These are phyloP conservation scores for Labeo calbasu DNA, from an alignment of 2,797 vertebrate species.

Conservation along the genomic window DNA sequence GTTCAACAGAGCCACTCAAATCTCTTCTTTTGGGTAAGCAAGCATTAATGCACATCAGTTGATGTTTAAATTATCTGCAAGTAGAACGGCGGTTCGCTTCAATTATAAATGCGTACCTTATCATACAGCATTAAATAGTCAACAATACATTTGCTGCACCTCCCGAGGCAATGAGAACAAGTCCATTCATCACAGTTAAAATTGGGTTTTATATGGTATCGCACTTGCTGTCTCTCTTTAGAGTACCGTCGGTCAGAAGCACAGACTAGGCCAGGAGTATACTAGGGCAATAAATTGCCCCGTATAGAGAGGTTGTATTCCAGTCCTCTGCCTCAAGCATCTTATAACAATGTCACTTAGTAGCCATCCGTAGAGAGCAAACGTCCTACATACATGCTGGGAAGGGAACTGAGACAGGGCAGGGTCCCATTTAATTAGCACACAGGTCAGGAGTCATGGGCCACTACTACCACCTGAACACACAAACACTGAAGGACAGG, in stretches of 20 bases:
- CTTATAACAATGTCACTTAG: constrained; percentile 38
- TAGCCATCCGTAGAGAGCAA: constrained; percentile 19
- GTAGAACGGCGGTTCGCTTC: background rate
- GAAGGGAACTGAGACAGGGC: constrained; percentile 23
- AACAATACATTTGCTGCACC: background rate
- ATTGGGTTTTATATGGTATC: background rate
- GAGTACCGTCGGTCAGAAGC: background rate
- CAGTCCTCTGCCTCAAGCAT: constrained; percentile 33
- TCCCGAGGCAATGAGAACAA: background rate
- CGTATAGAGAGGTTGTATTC: constrained; percentile 18
- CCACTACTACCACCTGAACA: constrained; percentile 34
- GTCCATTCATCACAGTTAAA: constrained; percentile 29
- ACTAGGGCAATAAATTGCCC: constrained; percentile 32
- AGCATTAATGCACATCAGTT: background rate
- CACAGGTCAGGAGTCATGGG: constrained; percentile 29
- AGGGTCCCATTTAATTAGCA: constrained; percentile 9
- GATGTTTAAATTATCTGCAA: constrained; percentile 2
- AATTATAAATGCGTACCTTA: constrained; percentile 7
- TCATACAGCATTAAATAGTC: constrained; percentile 2
- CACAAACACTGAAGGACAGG: constrained; percentile 29
- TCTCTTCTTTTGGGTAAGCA: background rate
- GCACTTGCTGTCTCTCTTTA: background rate
- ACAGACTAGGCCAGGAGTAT: constrained; percentile 26
- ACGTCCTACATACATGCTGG: constrained; percentile 41
- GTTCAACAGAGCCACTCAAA: background rate